Base-by-base conservation (phyloP, 2,113 vertebrate genomes). In the Mungos mungo region DNA sequence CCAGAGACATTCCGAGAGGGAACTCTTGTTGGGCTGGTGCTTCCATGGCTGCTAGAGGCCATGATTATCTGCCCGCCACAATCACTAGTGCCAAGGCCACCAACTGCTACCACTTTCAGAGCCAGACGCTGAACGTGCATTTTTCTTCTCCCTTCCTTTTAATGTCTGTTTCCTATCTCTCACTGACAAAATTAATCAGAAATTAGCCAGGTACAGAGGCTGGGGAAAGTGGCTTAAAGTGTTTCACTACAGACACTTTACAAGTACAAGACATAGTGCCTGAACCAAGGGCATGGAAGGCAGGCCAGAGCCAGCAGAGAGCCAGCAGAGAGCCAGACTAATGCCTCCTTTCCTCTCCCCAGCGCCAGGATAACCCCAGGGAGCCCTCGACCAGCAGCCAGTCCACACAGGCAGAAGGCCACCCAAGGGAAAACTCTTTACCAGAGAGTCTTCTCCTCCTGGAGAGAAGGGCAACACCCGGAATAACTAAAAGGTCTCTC, bases 201-300 rank as follows among this genome's bases (percentile, higher is more conserved):
- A 45, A 5, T 29, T 14, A 82, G 33, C 15, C 63, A 38, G 11
- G n/a, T 35, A 68, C 27, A 10, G 41, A 81, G 3, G 79, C 29
- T 33, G 6, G n/a, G 8, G 41, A 65, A 69, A 89, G 23, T 2
- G 41, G 4, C 23, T 60, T 63, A 29, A 68, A 72, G 23, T 16
- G 2, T 23, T 19, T 27, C 7, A 3, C 18, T 63, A 16, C 23
- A 38, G 65, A 14, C 38, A 38, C 38, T 91, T 94, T 63, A 35
- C 8, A 96, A 97, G 50, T 96, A 94, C 29, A 92, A 97, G 76
- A 91, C 18, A 77, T 38, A 38, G 38, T 74, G 69, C 41, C 79
- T 4, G 0, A 60, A 71, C 47, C 69, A 83, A 50, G 31, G 31
- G 60, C 47, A n/a, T 79, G 7, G 25, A 90, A 66, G 12, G 71